Conservation (phyloP, 1,140 invertebrate species). For the Pseudomyrmex gracilis region DNA sequence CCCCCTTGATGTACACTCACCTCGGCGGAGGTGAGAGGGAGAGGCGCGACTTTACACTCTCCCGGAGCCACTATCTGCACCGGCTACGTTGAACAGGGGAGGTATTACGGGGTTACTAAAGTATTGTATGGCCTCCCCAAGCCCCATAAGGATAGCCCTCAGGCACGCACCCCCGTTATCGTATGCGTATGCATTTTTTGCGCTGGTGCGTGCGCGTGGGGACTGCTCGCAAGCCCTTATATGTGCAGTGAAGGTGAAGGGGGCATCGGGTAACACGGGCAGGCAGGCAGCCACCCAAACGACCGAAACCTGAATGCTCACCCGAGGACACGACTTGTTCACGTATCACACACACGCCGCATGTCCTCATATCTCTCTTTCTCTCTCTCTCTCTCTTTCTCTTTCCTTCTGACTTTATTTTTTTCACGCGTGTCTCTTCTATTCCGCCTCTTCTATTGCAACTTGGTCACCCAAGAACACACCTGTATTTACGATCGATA, state of each 20-base stretch:
- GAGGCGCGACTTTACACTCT: slow-evolving; percentile 79
- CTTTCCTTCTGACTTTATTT: neutral
- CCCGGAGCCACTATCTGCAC: slow-evolving; percentile 61
- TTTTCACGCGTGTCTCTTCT: neutral
- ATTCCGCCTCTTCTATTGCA: neutral
- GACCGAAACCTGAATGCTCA: slow-evolving; percentile 77
- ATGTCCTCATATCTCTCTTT: slow-evolving; percentile 33
- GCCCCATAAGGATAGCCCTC: slow-evolving; percentile 78
- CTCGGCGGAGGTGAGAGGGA: neutral
- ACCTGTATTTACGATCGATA: slow-evolving; percentile 54
- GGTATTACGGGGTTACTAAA: slow-evolving; percentile 79
- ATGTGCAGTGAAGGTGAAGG: slow-evolving; percentile 77
- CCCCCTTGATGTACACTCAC: slow-evolving; percentile 39
- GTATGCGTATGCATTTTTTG: slow-evolving; percentile 82
- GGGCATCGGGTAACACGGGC: slow-evolving; percentile 83
- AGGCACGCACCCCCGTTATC: slow-evolving; percentile 83
- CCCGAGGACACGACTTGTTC: slow-evolving; percentile 59
- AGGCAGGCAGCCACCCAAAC: slow-evolving; percentile 74
- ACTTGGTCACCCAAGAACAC: slow-evolving; percentile 32
- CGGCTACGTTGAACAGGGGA: slow-evolving; percentile 67
- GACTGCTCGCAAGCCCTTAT: slow-evolving; percentile 80
- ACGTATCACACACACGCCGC: slow-evolving; percentile 1
- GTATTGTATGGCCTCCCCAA: slow-evolving; percentile 76
- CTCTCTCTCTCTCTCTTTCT: slow-evolving; percentile 6
- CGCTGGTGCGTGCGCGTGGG: slow-evolving; percentile 77